These are phyloP conservation scores for Perizoma flavofasciatum DNA, from an alignment of 2,888 invertebrate genomes.

Conservation along the genomic window DNA sequence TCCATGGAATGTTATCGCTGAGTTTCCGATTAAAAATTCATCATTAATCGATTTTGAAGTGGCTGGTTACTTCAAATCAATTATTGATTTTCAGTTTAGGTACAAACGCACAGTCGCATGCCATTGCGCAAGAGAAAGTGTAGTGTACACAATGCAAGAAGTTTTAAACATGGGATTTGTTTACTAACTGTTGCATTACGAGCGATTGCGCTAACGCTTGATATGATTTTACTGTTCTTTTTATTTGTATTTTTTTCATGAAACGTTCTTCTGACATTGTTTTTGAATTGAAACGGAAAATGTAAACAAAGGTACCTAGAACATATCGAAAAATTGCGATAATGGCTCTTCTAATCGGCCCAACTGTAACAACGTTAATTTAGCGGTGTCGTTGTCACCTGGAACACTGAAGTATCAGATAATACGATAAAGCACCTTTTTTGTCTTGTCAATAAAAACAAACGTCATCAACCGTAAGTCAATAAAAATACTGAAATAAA, in stretches of 20 bases:
- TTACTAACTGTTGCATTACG: constrained; percentile 75
- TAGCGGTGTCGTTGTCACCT: too few relatives aligned
- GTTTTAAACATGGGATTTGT: constrained; percentile 65
- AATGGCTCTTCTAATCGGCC: too few relatives aligned
- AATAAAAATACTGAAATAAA: too few relatives aligned
- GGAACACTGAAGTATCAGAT: too few relatives aligned
- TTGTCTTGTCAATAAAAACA: too few relatives aligned
- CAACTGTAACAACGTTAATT: too few relatives aligned
- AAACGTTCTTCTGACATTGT: constrained; percentile 38
- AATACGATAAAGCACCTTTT: too few relatives aligned
- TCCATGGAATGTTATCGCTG: constrained; percentile 7
- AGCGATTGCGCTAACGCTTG: constrained; percentile 52
- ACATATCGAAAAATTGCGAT: too few relatives aligned
- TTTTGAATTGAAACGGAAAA: constrained; percentile 23
- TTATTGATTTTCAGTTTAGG: constrained; percentile 52
- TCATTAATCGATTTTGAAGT: constrained; percentile 39
- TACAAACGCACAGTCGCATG: constrained; percentile 38
- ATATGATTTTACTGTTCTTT: constrained; percentile 67
- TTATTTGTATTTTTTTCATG: constrained; percentile 56
- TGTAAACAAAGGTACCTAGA: constrained; percentile 10
- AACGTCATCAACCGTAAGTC: too few relatives aligned
- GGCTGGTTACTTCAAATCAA: constrained; percentile 27
- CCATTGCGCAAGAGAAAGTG: constrained; percentile 56
- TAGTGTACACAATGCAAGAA: constrained; percentile 58
- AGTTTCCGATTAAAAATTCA: constrained; percentile 40